These are phyloP conservation scores for Macropus fuliginosus DNA, from an alignment of 2,797 vertebrate genomes.

Conservation along the genomic window DNA sequence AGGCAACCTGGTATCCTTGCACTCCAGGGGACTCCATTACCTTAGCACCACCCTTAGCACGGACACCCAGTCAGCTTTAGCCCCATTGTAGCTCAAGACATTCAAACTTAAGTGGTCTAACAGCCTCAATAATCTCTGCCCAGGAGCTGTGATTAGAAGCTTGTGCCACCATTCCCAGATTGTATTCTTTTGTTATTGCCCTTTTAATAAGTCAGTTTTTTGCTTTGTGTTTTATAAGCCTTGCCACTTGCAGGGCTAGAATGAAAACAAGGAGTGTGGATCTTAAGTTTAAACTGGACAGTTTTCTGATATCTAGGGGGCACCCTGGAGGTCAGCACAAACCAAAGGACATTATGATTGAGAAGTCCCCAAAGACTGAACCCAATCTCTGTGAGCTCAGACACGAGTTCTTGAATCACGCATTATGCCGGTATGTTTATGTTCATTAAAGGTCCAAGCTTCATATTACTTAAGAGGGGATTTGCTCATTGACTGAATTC, in stretches of 20 bases:
- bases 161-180: background rate
- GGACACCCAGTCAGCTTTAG: background rate
- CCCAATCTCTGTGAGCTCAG: background rate
- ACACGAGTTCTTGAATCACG: background rate
- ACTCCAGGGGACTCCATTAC: background rate
- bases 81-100: background rate
- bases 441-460: conserved; percentile 18
- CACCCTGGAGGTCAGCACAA: background rate
- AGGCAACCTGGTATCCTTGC: background rate
- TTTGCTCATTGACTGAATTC: conserved; percentile 25
- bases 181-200: background rate
- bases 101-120: background rate
- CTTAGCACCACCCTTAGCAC: background rate
- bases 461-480: background rate
- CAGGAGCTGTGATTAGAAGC: background rate
- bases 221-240: background rate
- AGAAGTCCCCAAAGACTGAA: background rate
- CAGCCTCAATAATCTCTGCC: background rate
- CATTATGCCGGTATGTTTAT: fast-evolving
- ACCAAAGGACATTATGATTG: background rate
- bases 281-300: background rate
- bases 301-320: background rate
- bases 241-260: background rate
- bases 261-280: background rate
- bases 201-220: background rate